Base-by-base conservation (phyloP, 2,888 invertebrate species). In the Heterodera filipjevi region DNA sequence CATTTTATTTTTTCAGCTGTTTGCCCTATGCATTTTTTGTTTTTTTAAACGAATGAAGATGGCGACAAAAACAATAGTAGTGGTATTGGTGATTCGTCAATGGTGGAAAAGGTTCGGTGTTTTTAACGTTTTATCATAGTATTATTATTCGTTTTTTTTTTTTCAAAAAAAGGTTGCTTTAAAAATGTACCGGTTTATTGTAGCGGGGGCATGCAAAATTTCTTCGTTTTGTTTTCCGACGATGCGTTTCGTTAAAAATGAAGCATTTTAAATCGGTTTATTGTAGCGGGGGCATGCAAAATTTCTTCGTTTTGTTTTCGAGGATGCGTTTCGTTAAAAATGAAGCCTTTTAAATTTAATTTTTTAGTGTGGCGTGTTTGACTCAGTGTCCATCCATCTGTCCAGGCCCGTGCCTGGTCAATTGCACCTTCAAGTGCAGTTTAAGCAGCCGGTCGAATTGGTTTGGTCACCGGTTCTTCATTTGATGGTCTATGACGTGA, bases 381-480 rank as follows among this genome's bases (percentile, higher is more conserved):
- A 82, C 39, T 64, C 66, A 16, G 27, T 82, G 6, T n/a, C 76
- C 46, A 35, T 79, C 22, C 77, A 46, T 39, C 39, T 66, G 8
- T 53, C 33, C 27, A n/a, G 35, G 27, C 32, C 68, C 70, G 12
- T 49, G 27, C 32, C 27, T 14, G 44, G 22, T 6, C 46, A 53
- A 32, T 53, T 39, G 35, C 79, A 80, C 30, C 66, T 83, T 27
- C 68, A 66, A 19, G 70, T 74, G n/a, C 77, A 66, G n/a, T 53
- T 81, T 39, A 78, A 79, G 39, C 68, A 73, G 19, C 53, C 80
- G 1, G 64, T 85, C 44, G 80, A 81, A 19, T 64, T 84, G 30
- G 71, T 49, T 33, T 84, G 84, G 84, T 85, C 85, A 27, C 19
- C 83, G 76, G 19, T 77, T 59, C 39, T 85, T 73, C n/a, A 39